phyloP scores from a whole-genome alignment of 2,888 invertebrate species.

The Lydus trimaculatus region DNA sequence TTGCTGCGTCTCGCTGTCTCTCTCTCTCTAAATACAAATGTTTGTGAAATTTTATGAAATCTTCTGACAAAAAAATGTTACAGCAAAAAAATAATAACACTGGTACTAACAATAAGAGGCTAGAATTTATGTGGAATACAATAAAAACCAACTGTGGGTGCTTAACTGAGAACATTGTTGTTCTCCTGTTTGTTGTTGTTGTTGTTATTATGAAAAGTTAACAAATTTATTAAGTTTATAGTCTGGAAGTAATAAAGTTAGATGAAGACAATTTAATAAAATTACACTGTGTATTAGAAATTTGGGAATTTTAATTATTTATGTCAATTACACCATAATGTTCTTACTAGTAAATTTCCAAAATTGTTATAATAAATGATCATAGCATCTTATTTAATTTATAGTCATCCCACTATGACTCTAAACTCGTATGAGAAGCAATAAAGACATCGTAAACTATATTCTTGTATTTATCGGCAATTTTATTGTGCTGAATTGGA shows the following conservation, averaged over 20 bases:
- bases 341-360: background rate
- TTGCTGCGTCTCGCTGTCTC: background rate
- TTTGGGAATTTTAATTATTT: background rate
- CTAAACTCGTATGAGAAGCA: no score
- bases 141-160: conserved; percentile 6
- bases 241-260: background rate
- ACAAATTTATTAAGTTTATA: conserved; percentile 4
- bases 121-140: background rate
- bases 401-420: background rate
- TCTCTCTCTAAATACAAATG: background rate
- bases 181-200: background rate
- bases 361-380: background rate
- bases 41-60: background rate
- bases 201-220: background rate
- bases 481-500: background rate
- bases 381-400: background rate
- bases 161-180: background rate
- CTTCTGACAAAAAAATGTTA: background rate
- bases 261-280: background rate
- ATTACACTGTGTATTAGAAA: background rate
- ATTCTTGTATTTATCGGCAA: no score
- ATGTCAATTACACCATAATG: background rate
- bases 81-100: background rate
- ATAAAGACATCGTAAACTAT: no score
- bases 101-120: background rate